Evolutionary conservation across 2,797 vertebrate species (phyloP).

Genomic region (Nyctibius grandis): DNA sequence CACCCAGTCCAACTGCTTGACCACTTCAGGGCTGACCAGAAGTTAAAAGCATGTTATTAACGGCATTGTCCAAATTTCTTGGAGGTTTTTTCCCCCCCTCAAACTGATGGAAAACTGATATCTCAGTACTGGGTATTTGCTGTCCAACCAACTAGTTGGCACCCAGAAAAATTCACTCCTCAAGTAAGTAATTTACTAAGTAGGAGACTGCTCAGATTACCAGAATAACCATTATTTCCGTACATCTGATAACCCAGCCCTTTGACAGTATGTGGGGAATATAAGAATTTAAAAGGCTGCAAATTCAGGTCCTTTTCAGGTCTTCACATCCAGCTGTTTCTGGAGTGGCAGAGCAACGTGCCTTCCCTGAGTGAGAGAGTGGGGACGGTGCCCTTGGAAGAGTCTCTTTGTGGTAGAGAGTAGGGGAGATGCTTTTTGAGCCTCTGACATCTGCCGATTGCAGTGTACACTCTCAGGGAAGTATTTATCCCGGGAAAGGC

Average conservation of each 20-base stretch:
- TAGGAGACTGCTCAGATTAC: not conserved
- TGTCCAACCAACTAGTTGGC: not conserved
- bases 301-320: not conserved
- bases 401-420: not conserved
- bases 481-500: not conserved
- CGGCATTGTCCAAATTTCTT: not conserved
- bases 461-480: rapidly evolving
- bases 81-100: rapidly evolving
- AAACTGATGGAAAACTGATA: not conserved
- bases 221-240: not conserved
- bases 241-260: not conserved
- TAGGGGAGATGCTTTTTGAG: not conserved
- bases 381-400: not conserved
- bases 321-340: not conserved
- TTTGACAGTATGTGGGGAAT: not conserved
- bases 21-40: not conserved
- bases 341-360: rapidly evolving
- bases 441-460: not conserved
- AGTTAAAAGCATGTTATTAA: not conserved
- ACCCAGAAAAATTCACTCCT: not conserved
- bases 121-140: not conserved
- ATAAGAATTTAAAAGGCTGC: not conserved
- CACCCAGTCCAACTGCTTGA: not conserved
- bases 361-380: not conserved
- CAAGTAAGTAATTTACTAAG: not conserved